These are phyloP conservation scores for Eptesicus fuscus DNA, from an alignment of 2,113 vertebrate genomes.

Conservation along the genomic window DNA sequence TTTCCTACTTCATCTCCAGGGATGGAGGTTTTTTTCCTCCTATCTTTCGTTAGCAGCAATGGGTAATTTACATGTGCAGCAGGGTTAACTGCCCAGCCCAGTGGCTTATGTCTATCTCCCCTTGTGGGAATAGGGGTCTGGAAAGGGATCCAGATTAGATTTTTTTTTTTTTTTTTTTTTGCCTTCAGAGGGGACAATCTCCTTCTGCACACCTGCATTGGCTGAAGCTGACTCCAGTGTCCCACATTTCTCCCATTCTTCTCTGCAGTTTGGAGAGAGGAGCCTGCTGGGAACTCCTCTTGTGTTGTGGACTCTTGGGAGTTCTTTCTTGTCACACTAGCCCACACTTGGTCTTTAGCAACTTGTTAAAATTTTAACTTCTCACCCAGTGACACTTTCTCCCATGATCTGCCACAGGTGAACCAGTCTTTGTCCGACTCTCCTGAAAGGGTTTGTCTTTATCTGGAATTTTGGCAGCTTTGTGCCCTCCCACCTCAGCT, in stretches of 20 bases:
- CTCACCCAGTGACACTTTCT: background rate
- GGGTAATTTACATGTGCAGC: background rate
- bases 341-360: background rate
- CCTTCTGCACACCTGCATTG: background rate
- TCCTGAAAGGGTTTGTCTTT: background rate
- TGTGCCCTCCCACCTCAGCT: background rate
- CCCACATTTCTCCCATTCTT: background rate
- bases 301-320: background rate
- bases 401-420: background rate
- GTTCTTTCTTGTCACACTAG: background rate
- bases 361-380: background rate
- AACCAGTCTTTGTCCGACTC: background rate
- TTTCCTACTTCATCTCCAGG: background rate
- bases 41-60: background rate
- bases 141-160: background rate
- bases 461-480: background rate
- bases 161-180: background rate
- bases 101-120: background rate
- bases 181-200: background rate
- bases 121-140: background rate
- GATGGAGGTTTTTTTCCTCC: background rate
- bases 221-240: background rate
- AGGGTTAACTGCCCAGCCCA: background rate
- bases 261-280: background rate
- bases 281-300: background rate